Percentiles rank a stretch among this genome's conserved stretches.
These are phyloP conservation scores for Drosophila neotestacea DNA, from an alignment of 2,888 invertebrate species.

Conservation along the genomic window DNA sequence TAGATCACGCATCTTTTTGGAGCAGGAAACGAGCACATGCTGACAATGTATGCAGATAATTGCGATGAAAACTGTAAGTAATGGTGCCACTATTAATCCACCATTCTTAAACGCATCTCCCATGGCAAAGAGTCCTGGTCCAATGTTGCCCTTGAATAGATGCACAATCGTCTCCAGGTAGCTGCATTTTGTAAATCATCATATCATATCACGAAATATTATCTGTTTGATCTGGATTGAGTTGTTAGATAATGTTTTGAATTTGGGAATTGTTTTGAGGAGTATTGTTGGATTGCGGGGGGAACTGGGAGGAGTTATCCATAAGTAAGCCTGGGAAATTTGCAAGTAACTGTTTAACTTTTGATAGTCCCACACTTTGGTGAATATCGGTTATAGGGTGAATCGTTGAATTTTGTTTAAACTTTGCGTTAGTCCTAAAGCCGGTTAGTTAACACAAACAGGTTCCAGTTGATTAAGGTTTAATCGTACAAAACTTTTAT, in stretches of 20 bases:
- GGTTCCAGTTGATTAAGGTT: not conserved
- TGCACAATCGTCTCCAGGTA: slow-evolving; percentile 96
- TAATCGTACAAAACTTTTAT: too few species aligned
- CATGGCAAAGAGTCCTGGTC: slow-evolving; percentile 98
- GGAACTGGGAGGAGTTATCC: not conserved
- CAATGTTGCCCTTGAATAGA: slow-evolving; percentile 97
- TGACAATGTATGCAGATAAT: slow-evolving; percentile 96
- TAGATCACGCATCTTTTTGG: slow-evolving; percentile 88
- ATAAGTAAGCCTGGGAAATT: not conserved
- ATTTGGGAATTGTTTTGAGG: not conserved
- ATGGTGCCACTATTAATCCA: slow-evolving; percentile 93
- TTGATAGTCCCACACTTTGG: not conserved
- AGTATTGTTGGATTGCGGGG: not conserved
- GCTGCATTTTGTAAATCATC: slow-evolving; percentile 85
- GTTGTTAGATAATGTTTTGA: not conserved
- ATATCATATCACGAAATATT: not conserved
- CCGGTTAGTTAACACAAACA: not conserved
- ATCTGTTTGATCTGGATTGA: not conserved
- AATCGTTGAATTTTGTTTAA: too few species aligned
- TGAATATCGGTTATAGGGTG: not conserved
- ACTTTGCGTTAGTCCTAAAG: not conserved
- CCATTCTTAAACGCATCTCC: slow-evolving; percentile 97
- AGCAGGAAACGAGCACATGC: slow-evolving; percentile 93
- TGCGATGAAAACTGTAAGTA: slow-evolving; percentile 92
- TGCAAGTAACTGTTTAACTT: not conserved